Evolutionary conservation across 2,888 invertebrate genomes (phyloP).

Genomic region (Nomada ferruginata): DNA sequence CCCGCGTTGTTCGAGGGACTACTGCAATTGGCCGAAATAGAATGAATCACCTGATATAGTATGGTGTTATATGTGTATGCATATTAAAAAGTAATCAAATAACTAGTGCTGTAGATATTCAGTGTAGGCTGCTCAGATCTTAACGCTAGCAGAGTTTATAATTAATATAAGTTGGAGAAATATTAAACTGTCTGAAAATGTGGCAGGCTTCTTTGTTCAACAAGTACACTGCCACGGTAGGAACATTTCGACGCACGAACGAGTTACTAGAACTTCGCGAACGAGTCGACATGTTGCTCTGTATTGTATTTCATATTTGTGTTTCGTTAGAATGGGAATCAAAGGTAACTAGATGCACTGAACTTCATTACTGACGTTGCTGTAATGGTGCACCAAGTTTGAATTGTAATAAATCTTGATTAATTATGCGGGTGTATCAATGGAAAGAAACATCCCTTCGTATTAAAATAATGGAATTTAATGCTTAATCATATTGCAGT

Average conservation of each 20-base stretch:
- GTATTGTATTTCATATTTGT: slow-evolving; percentile 16
- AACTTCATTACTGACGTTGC: not conserved
- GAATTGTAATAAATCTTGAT: not conserved
- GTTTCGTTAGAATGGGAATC: slow-evolving; percentile 11
- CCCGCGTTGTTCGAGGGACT: too few relatives aligned
- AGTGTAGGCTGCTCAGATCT: too few relatives aligned
- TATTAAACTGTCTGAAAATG: not conserved
- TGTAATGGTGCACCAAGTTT: not conserved
- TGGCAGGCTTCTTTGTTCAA: slow-evolving; percentile 5
- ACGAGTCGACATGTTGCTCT: slow-evolving; percentile 14
- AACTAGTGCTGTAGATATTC: too few relatives aligned
- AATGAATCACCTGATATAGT: too few relatives aligned
- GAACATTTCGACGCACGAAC: not conserved
- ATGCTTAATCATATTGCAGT: too few relatives aligned
- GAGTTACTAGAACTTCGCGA: slow-evolving; percentile 18
- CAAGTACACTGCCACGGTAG: slow-evolving; percentile 4
- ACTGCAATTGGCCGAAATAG: too few relatives aligned
- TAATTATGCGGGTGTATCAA: too few relatives aligned
- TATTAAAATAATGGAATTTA: too few relatives aligned
- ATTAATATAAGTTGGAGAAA: slow-evolving; percentile 15
- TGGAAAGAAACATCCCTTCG: too few relatives aligned
- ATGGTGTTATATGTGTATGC: too few relatives aligned
- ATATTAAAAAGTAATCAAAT: too few relatives aligned
- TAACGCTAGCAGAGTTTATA: not conserved
- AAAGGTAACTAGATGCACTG: slow-evolving; percentile 3